A percentile compares a stretch with the other conserved stretches of the same genome.
Evolutionary conservation across 2,888 invertebrate species (phyloP).

Genomic region (Tillus elongatus): DNA sequence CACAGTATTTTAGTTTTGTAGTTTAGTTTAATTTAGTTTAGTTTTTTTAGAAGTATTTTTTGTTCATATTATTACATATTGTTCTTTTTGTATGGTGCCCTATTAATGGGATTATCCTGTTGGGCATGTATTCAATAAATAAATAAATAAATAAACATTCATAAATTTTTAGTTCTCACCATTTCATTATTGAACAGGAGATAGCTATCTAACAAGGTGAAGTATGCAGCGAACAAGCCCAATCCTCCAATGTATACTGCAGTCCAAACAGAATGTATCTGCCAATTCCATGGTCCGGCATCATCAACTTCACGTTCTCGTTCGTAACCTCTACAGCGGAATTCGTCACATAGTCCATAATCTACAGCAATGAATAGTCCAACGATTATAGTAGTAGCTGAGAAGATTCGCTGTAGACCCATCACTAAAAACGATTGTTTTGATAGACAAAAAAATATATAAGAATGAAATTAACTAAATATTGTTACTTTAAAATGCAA

Average conservation of each 20-base stretch:
- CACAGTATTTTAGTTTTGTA: no score
- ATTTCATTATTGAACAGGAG: conserved; percentile 28
- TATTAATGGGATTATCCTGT: no score
- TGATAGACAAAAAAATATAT: conserved; percentile 1
- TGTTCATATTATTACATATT: no score
- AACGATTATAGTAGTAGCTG: conserved; percentile 51
- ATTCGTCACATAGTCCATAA: conserved; percentile 53
- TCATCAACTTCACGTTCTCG: conserved; percentile 37
- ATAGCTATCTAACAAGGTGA: conserved; percentile 43
- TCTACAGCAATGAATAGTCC: conserved; percentile 53
- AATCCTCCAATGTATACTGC: conserved; percentile 47
- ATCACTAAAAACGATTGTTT: conserved; percentile 41
- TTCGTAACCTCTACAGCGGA: conserved; percentile 49
- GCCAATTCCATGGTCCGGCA: conserved; percentile 43
- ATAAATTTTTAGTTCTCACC: conserved; percentile 20
- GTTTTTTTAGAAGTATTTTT: no score
- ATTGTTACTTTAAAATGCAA: no score
- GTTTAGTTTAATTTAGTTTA: no score
- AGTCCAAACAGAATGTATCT: conserved; percentile 49
- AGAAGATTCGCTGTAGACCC: conserved; percentile 51
- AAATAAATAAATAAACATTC: conserved; percentile 12
- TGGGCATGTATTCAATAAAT: no score
- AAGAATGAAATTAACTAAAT: no score
- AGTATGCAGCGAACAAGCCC: conserved; percentile 46
- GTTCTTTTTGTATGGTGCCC: no score